Percentiles rank a stretch among this genome's conserved stretches.
These are phyloP conservation scores for Acholoe squamosa DNA, from an alignment of 2,888 invertebrate species.

Conservation along the genomic window DNA sequence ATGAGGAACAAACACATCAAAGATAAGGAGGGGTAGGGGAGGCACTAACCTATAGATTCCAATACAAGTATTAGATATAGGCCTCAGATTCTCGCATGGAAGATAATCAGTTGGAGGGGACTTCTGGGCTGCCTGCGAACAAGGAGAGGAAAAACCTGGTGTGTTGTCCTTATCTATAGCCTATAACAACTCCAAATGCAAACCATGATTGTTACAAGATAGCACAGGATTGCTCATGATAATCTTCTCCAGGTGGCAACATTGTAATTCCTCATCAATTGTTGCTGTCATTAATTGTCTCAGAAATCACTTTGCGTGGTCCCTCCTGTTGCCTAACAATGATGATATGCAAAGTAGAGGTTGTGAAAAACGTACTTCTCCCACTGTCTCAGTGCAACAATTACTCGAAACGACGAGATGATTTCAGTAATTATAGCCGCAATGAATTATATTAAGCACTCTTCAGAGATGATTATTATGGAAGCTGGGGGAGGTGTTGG, in stretches of 20 bases:
- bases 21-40: no score
- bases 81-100: no score
- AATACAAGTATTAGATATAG: no score
- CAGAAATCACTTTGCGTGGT: background rate
- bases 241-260: background rate
- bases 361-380: background rate
- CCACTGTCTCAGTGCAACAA: background rate
- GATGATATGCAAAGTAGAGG: background rate
- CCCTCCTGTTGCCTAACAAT: background rate
- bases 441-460: background rate
- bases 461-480: no score
- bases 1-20: no score
- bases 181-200: background rate
- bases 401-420: background rate
- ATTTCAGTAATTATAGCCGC: background rate
- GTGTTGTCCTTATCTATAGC: no score
- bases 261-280: background rate
- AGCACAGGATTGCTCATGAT: background rate
- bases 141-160: no score
- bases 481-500: no score
- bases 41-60: no score
- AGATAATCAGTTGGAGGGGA: no score
- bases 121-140: no score
- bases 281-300: background rate
- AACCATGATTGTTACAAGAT: conserved; percentile 27